Conservation (phyloP, 2,888 invertebrate species). For the Clusia tigrina region DNA sequence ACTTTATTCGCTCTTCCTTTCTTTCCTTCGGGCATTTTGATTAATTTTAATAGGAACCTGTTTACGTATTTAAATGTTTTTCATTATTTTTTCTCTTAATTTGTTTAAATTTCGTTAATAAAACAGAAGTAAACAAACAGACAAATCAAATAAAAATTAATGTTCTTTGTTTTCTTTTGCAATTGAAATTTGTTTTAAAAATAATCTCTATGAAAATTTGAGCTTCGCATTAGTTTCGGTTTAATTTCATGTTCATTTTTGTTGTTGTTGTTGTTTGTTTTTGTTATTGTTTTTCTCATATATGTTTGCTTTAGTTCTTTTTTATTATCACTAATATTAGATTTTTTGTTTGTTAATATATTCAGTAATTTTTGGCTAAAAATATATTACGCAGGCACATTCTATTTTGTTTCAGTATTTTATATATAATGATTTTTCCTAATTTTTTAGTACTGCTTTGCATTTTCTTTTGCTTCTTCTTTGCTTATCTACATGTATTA, state of each 20-base stretch:
- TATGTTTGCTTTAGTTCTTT: slow-evolving; percentile 27
- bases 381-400: slow-evolving; percentile 63
- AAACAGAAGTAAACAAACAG: neutral
- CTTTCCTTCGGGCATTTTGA: slow-evolving; percentile 44
- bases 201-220: slow-evolving; percentile 34
- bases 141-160: neutral
- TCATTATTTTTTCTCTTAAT: neutral
- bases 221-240: slow-evolving; percentile 39
- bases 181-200: slow-evolving; percentile 6
- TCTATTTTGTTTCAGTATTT: slow-evolving; percentile 62
- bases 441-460: slow-evolving; percentile 29
- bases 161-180: neutral
- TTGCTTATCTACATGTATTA: slow-evolving; percentile 28
- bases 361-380: slow-evolving; percentile 52
- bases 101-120: neutral
- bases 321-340: slow-evolving; percentile 13
- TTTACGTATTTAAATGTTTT: slow-evolving; percentile 55
- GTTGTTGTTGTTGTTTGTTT: slow-evolving; percentile 14
- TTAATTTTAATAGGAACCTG: slow-evolving; percentile 65
- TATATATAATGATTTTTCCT: slow-evolving; percentile 43
- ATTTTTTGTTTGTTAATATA: neutral
- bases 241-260: slow-evolving; percentile 29
- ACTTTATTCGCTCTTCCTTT: slow-evolving; percentile 26
- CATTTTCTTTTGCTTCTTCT: slow-evolving; percentile 21
- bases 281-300: slow-evolving; percentile 28